A percentile compares a stretch with the other conserved stretches of the same genome.
These are phyloP conservation scores for Danionella cerebrum DNA, from an alignment of 2,113 vertebrate species.

Conservation along the genomic window DNA sequence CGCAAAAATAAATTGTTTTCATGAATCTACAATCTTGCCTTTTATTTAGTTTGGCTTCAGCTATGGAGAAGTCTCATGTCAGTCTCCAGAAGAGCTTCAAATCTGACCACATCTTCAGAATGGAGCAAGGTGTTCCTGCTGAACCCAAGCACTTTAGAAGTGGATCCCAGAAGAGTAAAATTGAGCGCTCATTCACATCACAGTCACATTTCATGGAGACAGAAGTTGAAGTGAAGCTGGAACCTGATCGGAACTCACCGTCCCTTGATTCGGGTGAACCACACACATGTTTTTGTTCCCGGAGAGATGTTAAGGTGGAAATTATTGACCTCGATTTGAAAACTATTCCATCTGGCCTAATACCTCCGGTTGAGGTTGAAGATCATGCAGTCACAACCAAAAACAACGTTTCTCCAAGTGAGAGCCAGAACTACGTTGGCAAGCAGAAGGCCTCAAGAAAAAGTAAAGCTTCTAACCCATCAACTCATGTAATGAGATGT, in stretches of 20 bases:
- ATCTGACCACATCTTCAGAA: background rate
- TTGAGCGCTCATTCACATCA: background rate
- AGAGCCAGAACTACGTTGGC: background rate
- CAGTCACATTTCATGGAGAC: background rate
- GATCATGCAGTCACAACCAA: conserved; percentile 1
- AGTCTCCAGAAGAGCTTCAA: no score
- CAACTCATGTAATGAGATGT: background rate
- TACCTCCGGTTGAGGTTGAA: conserved; percentile 36
- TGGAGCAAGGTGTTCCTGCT: background rate
- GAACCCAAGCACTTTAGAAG: background rate
- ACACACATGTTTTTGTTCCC: background rate
- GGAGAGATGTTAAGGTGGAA: background rate
- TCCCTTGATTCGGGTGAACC: background rate
- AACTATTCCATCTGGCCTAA: conserved; percentile 19
- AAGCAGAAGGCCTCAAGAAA: background rate
- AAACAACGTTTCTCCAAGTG: background rate
- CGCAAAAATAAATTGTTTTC: no score
- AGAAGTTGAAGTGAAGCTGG: background rate
- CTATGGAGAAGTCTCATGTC: no score
- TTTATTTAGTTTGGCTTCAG: no score
- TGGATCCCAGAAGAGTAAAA: background rate
- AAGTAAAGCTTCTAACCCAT: background rate
- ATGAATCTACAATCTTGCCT: no score
- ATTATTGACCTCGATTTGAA: background rate
- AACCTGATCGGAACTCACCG: background rate